Evolutionary conservation across 2,888 invertebrate genomes (phyloP).

Genomic region (Noctua janthina): DNA sequence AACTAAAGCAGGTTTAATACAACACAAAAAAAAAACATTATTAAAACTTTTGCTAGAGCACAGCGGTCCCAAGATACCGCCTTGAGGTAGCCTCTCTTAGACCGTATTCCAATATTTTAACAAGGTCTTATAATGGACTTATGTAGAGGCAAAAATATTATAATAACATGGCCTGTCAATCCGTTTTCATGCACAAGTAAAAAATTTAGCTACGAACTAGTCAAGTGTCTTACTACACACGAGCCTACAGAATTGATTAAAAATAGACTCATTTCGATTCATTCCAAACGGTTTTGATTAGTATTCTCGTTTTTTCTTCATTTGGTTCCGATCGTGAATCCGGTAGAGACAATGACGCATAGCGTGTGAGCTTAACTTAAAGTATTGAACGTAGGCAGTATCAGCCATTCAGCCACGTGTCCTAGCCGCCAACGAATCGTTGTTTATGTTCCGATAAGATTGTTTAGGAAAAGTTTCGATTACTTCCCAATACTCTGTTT

Average conservation of each 20-base stretch:
- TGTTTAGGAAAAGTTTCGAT: constrained; percentile 35
- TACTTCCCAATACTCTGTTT: constrained; percentile 30
- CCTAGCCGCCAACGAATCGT: constrained; percentile 6
- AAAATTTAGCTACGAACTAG: constrained; percentile 20
- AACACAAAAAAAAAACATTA: neutral
- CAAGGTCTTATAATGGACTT: neutral
- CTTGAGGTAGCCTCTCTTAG: constrained; percentile 33
- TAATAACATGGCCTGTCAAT: constrained; percentile 16
- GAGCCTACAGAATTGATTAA: constrained; percentile 7
- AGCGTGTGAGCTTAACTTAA: constrained; percentile 17
- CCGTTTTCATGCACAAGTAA: constrained; percentile 35
- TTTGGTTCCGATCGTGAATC: constrained; percentile 6
- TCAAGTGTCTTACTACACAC: neutral
- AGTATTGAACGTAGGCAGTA: constrained; percentile 12
- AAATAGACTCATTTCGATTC: constrained; percentile 4
- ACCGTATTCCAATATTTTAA: constrained; percentile 19
- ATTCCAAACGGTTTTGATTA: constrained; percentile 1
- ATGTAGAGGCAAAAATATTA: constrained; percentile 6
- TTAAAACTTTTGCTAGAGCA: neutral
- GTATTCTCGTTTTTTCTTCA: constrained; percentile 18
- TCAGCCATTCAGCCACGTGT: constrained; percentile 50
- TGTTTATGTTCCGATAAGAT: constrained; percentile 50
- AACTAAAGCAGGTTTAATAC: neutral
- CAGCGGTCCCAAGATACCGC: constrained; percentile 7
- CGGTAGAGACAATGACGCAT: constrained; percentile 24